Evolutionary conservation across 2,113 vertebrate genomes (phyloP).

Genomic region (Lipophrys pholis): DNA sequence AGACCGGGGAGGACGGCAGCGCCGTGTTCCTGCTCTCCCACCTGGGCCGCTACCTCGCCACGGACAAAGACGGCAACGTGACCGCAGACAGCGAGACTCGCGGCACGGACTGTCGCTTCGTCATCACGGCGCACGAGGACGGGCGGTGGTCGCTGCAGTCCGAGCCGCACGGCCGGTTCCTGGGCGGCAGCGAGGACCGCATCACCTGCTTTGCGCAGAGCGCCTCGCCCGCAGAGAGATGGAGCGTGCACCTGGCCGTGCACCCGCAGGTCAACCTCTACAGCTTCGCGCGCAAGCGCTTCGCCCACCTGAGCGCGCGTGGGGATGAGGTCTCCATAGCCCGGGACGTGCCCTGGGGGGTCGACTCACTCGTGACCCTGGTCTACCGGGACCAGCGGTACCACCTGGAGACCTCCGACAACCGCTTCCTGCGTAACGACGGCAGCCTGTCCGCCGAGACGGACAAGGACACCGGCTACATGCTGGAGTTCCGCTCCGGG

Average conservation of each 20-base stretch:
- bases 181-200: slow-evolving; percentile 93
- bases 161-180: slow-evolving; percentile 91
- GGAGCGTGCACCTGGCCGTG: slow-evolving; percentile 96
- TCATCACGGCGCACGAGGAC: slow-evolving; percentile 91
- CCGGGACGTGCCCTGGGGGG: slow-evolving; percentile 95
- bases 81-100: slow-evolving; percentile 90
- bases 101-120: slow-evolving; percentile 89
- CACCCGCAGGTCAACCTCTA: slow-evolving; percentile 95
- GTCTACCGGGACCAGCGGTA: slow-evolving; percentile 94
- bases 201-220: slow-evolving; percentile 92
- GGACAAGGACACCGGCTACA: slow-evolving; percentile 89
- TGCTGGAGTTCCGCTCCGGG: slow-evolving; percentile 93
- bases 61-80: slow-evolving; percentile 94
- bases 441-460: slow-evolving; percentile 84
- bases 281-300: slow-evolving; percentile 93
- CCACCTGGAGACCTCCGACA: slow-evolving; percentile 92
- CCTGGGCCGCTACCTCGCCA: slow-evolving; percentile 96
- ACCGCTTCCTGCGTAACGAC: slow-evolving; percentile 91
- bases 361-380: slow-evolving; percentile 93
- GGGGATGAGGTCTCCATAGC: slow-evolving; percentile 89
- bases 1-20: slow-evolving; percentile 87
- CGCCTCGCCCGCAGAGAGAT: slow-evolving; percentile 88
- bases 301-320: slow-evolving; percentile 88
- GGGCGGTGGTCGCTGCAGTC: slow-evolving; percentile 97
- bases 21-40: slow-evolving; percentile 92